Evolutionary conservation across 30 jellyfish, hydroid and myxozoan species (phyloP), one percentile per base, ranked within the genome.

Genomic region (Haliclystus octoradiatus): DNA sequence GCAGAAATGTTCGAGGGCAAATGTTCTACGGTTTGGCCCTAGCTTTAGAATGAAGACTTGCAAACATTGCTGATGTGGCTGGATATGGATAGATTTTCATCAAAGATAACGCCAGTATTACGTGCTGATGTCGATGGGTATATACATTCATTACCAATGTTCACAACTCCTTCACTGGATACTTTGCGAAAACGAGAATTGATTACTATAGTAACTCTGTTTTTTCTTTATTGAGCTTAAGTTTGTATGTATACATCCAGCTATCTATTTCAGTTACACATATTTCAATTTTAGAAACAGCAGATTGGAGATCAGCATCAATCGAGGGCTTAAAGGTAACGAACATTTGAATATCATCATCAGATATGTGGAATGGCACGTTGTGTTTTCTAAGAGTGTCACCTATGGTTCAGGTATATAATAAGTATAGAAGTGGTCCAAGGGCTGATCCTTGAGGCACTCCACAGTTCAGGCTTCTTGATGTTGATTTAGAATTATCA

Each of bases 391-490:
- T 14, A 57, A 52, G 76, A 62, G 61, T 72, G 2, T 60, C 77
- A 29, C 57, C 57, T 72, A 57, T 34, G 34, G 84, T 68, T 34
- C 49, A 47, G 49, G 79, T 60, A 65, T 60, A 52, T 46, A 60
- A 32, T 15, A 60, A 76, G 29, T 27, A 73, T 25, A 73, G 2
- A 57, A 73, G 61, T 2, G 76, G 68, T 27, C 79, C 72, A 34
- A 70, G 81, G 60, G 29, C 76, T 50, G 81, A 28, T 70, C 76
- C 76, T 52, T 70, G 81, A 32, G 84, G 84, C 30, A 73, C 85
- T 15, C 85, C 79, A 35, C 71, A 74, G 65, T 71, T 27, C 33
- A 74, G 72, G 19, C 71, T 49, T 73, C 24, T 35, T 69, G 24
- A 22, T 25, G 12, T 63, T 34, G 85, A 74, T 35, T 24, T 35